Conservation (phyloP, 2,888 invertebrate genomes). For the Sussaba pulchella region DNA sequence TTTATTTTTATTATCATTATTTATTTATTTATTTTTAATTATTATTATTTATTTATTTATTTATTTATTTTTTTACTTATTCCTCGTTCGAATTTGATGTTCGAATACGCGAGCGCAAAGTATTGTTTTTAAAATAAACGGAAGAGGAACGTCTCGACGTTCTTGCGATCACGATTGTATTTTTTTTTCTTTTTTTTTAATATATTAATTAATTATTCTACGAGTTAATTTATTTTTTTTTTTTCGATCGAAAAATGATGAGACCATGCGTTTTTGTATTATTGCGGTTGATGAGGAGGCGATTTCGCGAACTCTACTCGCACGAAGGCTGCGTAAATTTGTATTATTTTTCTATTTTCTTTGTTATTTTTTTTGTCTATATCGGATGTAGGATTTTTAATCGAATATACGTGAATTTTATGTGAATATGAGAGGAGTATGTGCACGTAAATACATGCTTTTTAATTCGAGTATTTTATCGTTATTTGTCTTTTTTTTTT, state of each 20-base stretch:
- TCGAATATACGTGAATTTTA: slow-evolving; percentile 23
- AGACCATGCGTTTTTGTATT: slow-evolving; percentile 33
- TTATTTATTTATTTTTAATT: no score
- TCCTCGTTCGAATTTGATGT: slow-evolving; percentile 21
- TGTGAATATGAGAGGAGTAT: slow-evolving; percentile 20
- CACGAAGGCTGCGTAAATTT: slow-evolving; percentile 13
- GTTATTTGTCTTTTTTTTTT: neutral
- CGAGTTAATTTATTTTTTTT: neutral
- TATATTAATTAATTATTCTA: slow-evolving; percentile 15
- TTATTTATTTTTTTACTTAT: slow-evolving; percentile 10
- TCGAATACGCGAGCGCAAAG: neutral
- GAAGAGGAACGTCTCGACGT: slow-evolving; percentile 13
- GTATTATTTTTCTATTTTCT: neutral
- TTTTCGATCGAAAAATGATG: neutral
- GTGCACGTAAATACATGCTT: slow-evolving; percentile 11
- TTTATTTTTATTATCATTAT: neutral
- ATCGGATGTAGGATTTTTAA: slow-evolving; percentile 15
- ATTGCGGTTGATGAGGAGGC: slow-evolving; percentile 49
- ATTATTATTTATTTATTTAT: no score
- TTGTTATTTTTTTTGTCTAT: neutral
- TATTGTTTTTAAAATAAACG: slow-evolving; percentile 24
- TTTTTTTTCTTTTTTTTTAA: no score
- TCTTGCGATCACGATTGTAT: slow-evolving; percentile 10
- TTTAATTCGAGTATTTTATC: slow-evolving; percentile 6
- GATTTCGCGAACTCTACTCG: slow-evolving; percentile 45